Evolutionary conservation across 2,113 vertebrate species (phyloP), one percentile per base, ranked within the genome.

Genomic region (Grammomys surdaster): DNA sequence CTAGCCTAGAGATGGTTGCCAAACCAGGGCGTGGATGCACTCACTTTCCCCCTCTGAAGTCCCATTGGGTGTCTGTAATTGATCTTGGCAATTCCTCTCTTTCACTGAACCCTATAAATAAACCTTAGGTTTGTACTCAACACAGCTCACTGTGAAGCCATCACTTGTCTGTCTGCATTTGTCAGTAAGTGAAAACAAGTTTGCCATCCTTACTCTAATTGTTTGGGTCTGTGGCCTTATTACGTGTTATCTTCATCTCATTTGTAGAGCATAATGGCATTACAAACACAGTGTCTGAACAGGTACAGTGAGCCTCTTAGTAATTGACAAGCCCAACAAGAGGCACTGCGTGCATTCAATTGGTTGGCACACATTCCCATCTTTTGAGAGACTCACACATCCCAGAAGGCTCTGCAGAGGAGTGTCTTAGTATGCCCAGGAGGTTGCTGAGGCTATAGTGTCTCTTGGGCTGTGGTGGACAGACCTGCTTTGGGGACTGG

Each of bases 401-500:
- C 36, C 10, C 58, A 40, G 80, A 90, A 65, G 46, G 51, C 26
- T 14, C 22, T 2, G 6, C 9, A 40, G 69, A 26, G 80, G 56
- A 78, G 5, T 60, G 51, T 22, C 12, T 24, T 1, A 17, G 65
- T 1, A 2, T 3, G 22, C 60, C 0, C 10, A 43, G 36, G 31
- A 2, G 88, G 17, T 40, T 51, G 28, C 75, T 26, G 56, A 54
- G 36, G 24, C 8, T 48, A 10, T 48, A 31, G 11, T 33, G 36
- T 72, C 58, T 90, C 31, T 63, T 54, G 65, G 65, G 63, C 33
- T 12, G 0, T 7, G 40, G 48, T 73, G 63, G 81, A 24, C 85
- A 90, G 12, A 2, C 65, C 73, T 63, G 54, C 93, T n/a, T 3
- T 70, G 65, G 89, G 95, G 90, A 88, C 19, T 46, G 94, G 92